Conservation (phyloP, 2,797 vertebrate species). For the Psittacula derbiana region DNA sequence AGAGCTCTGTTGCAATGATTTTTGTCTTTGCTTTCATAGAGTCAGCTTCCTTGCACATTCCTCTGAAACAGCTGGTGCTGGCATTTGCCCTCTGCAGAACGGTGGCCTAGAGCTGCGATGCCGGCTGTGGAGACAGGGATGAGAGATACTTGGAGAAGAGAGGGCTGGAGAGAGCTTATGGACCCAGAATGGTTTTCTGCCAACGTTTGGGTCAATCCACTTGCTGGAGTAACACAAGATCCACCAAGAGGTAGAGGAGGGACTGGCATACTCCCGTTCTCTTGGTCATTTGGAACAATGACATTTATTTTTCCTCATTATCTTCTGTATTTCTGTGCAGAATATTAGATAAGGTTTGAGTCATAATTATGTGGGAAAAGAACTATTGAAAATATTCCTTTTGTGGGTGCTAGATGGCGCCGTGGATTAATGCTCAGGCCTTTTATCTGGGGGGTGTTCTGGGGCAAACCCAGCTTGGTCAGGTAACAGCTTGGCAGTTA, state of each 20-base stretch:
- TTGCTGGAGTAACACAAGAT: not conserved
- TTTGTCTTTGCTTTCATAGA: not conserved
- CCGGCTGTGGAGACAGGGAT: not conserved
- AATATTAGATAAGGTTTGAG: not conserved
- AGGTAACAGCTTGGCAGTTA: not conserved
- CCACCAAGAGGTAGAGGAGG: not conserved
- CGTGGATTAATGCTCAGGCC: not conserved
- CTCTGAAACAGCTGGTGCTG: not conserved
- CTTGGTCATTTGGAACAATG: not conserved
- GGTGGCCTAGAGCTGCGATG: fast-evolving
- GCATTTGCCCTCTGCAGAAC: fast-evolving
- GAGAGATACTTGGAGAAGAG: not conserved
- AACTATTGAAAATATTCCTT: not conserved
- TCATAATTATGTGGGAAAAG: fast-evolving
- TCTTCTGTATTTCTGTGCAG: not conserved
- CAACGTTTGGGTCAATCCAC: not conserved
- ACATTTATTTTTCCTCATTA: not conserved
- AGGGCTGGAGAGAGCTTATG: fast-evolving
- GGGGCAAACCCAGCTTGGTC: not conserved
- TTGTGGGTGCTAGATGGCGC: slow-evolving; percentile 50
- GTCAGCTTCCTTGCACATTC: not conserved
- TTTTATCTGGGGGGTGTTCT: not conserved
- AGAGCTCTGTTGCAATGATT: not conserved
- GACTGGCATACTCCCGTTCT: not conserved
- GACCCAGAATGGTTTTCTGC: not conserved